Base-by-base conservation (phyloP, 2,888 invertebrate species). In the Erynnis tages region DNA sequence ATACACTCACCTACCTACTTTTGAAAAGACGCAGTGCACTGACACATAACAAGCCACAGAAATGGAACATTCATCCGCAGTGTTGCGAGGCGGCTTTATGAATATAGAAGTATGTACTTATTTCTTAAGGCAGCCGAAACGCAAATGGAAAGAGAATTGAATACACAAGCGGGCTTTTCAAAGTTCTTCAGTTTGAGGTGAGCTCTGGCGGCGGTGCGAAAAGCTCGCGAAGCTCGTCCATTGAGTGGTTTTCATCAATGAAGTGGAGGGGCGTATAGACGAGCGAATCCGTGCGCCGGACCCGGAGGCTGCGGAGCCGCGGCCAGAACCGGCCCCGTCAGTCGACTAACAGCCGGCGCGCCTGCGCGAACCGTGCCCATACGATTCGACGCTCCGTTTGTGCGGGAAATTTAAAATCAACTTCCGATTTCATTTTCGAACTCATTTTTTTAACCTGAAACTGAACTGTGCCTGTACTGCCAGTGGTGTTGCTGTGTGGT, bases 231-330 rank as follows among this genome's bases (percentile, higher is more conserved):
- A 68, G 66, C 67, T 43, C 59, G 32, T 19, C 64, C 77, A 83
- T 81, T 83, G 73, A 83, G 65, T 38, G 56, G 66, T 74, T 81
- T 84, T 85, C 80, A 86, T 86, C 83, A 85, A 86, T 86, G 81
- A 66, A 59, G 71, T 78, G 83, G 87, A 71, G 84, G 84, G 84
- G 71, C 58, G 63, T 61, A 65, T 69, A 77, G 73, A n/a, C 73
- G 74, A 71, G 73, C 73, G 63, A 64, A 21, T n/a, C 32, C 14
- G 21, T 48, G 77, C 73, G 64, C 66, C 66, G 74, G 79, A 80
- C n/a, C n/a, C n/a, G n/a, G n/a, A n/a, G n/a, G n/a, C n/a, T n/a
- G n/a, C n/a, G n/a, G n/a, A 78, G 78, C 81, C 76, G 72, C 63
- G 71, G 56, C 56, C 54, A 58, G 44, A 21, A 14, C 29, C 21